Conservation (phyloP, 1,140 invertebrate genomes). For the Drosophila navojoa region DNA sequence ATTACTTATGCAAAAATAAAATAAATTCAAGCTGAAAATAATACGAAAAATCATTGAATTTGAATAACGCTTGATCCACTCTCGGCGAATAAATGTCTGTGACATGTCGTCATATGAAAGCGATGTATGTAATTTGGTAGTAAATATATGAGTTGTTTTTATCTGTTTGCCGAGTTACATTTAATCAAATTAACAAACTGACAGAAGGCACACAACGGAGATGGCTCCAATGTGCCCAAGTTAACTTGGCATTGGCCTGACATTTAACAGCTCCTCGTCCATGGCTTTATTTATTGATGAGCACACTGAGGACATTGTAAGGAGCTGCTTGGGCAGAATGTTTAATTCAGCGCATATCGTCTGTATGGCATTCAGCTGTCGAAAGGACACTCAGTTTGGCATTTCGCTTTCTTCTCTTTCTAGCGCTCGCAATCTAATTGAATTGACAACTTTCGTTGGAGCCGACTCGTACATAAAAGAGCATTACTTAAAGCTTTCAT, state of each 20-base stretch:
- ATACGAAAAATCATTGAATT: background rate
- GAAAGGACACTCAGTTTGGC: slow-evolving; percentile 4
- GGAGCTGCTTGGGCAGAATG: slow-evolving; percentile 48
- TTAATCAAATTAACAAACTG: slow-evolving; percentile 74
- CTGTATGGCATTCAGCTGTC: slow-evolving; percentile 23
- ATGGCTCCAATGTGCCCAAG: background rate
- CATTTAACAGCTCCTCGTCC: slow-evolving; percentile 57
- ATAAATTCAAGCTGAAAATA: too few species aligned
- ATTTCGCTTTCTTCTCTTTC: slow-evolving; percentile 10
- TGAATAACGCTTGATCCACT: background rate
- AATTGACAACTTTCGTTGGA: slow-evolving; percentile 51
- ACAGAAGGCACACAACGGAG: slow-evolving; percentile 28
- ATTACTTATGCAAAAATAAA: background rate
- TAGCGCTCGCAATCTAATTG: slow-evolving; percentile 50
- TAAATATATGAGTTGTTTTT: slow-evolving; percentile 53
- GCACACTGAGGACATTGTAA: slow-evolving; percentile 14
- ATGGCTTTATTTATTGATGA: slow-evolving; percentile 59
- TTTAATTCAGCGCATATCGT: slow-evolving; percentile 44
- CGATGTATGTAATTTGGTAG: slow-evolving; percentile 16
- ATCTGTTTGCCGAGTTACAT: slow-evolving; percentile 60
- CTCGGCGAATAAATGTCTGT: slow-evolving; percentile 12
- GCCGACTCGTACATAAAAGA: slow-evolving; percentile 39
- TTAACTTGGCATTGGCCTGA: slow-evolving; percentile 57
- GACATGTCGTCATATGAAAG: slow-evolving; percentile 22
- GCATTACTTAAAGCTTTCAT: slow-evolving; percentile 37